These are phyloP conservation scores for Octomys mimax DNA, from an alignment of 2,797 vertebrate species.

Conservation along the genomic window DNA sequence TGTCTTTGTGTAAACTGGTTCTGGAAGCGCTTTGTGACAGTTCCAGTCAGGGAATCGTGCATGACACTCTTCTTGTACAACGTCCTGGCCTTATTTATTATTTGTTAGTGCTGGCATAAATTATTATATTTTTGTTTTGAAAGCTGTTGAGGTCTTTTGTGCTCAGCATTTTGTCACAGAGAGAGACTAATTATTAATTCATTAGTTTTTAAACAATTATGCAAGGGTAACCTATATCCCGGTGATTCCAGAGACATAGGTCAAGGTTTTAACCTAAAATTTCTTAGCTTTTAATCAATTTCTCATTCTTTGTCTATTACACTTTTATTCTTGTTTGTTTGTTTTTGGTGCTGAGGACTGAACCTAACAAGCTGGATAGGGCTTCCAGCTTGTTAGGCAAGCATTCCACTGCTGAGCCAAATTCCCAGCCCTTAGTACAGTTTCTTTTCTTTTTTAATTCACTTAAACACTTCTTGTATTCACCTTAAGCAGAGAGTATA, in stretches of 20 bases:
- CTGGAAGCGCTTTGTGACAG: neutral
- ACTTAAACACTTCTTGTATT: neutral
- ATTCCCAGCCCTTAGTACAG: too few relatives aligned
- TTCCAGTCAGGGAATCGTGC: neutral
- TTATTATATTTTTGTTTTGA: neutral
- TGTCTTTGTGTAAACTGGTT: neutral
- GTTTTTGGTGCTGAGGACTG: too few relatives aligned
- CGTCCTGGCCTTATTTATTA: neutral
- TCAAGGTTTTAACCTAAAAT: neutral
- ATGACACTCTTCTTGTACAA: neutral
- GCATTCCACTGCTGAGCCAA: too few relatives aligned
- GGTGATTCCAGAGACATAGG: neutral
- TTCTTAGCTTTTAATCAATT: slow-evolving; percentile 37
- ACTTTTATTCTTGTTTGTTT: too few relatives aligned
- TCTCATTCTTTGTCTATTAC: neutral
- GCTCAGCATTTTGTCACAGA: slow-evolving; percentile 29
- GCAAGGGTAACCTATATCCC: neutral
- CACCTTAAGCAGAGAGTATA: neutral
- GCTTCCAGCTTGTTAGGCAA: too few relatives aligned
- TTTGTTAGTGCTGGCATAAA: neutral
- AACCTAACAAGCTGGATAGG: too few relatives aligned
- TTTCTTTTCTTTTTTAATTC: neutral
- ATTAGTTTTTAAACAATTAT: neutral
- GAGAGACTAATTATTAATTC: neutral
- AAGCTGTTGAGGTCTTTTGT: neutral